Evolutionary conservation across 2,888 invertebrate genomes (phyloP), one percentile per base, ranked within the genome.

Genomic region (Marasmarcha lunaedactyla): DNA sequence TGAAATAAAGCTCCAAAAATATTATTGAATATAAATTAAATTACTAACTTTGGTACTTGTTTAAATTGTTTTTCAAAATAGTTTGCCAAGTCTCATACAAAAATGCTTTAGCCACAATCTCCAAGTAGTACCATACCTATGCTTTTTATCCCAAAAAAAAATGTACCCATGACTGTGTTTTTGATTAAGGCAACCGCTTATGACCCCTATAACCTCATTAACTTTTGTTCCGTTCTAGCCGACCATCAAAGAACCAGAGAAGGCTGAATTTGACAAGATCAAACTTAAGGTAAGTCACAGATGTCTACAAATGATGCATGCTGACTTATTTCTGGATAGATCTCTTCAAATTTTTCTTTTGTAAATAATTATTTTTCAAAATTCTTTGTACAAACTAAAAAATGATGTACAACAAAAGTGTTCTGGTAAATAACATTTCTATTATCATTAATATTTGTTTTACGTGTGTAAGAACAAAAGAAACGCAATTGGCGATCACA

Each of bases 271-370:
- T 46, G 73, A 63, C 35, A 57, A 76, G 61, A 55, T 83, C 37
- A 81, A 81, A 59, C 57, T 83, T 1, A 83, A 81, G 79, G 83
- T 83, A 72, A 78, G 78, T 61, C 52, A 20, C 10, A 42, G 39
- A n/a, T n/a, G 15, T 35, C 42, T 30, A 47, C 33, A 11, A 36
- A 45, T 46, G 47, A 47, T 55, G 66, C 55, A 55, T 50, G 57
- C 7, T 39, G 14, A 40, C 15, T 30, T 6, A 34, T 34, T 12
- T 34, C n/a, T n/a, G n/a, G n/a, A n/a, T n/a, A n/a, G n/a, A n/a
- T n/a, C n/a, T 20, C 20, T 20, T 20, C 7, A 20, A n/a, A n/a
- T n/a, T 15, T 43, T 41, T 46, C 46, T 51, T 48, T 46, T 54
- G 51, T 57, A 51, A 47, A 48, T 48, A 53, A 38, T 30, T 33